These are phyloP conservation scores for Arctopsyche grandis DNA, from an alignment of 1,140 invertebrate species.

Conservation along the genomic window DNA sequence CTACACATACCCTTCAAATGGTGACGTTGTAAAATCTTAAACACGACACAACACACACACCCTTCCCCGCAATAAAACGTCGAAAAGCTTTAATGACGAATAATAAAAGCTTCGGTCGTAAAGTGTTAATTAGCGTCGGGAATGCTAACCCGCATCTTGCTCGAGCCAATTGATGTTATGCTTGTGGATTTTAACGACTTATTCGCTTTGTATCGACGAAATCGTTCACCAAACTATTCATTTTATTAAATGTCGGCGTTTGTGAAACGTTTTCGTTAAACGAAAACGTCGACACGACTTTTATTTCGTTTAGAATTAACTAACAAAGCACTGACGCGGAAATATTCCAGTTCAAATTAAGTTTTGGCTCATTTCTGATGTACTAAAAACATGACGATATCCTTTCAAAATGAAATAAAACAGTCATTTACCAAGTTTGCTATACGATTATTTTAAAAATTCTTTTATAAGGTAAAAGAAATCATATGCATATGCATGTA, in stretches of 20 bases:
- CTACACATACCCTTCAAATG: not conserved
- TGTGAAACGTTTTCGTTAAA: no score
- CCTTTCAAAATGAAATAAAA: no score
- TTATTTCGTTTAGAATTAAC: no score
- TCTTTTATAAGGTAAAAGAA: no score
- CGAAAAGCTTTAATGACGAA: conserved; percentile 28
- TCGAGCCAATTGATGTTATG: conserved; percentile 3
- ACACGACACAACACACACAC: not conserved
- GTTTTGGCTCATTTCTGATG: no score
- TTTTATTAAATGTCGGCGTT: not conserved
- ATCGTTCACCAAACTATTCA: not conserved
- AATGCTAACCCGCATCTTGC: conserved; percentile 5
- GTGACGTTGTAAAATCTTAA: conserved; percentile 17
- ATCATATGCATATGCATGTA: no score
- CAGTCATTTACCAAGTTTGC: no score
- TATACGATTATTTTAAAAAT: no score
- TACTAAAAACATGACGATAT: no score
- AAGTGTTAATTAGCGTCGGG: conserved; percentile 33
- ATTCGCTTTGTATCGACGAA: not conserved
- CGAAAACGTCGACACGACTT: no score
- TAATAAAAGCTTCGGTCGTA: conserved; percentile 34
- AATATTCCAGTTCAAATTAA: no score
- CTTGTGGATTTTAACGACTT: not conserved
- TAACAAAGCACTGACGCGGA: no score
- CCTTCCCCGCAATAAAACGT: conserved; percentile 23